Evolutionary conservation across 2,888 invertebrate genomes (phyloP), one percentile per base, ranked within the genome.

Genomic region (Chromoteleia sp.): DNA sequence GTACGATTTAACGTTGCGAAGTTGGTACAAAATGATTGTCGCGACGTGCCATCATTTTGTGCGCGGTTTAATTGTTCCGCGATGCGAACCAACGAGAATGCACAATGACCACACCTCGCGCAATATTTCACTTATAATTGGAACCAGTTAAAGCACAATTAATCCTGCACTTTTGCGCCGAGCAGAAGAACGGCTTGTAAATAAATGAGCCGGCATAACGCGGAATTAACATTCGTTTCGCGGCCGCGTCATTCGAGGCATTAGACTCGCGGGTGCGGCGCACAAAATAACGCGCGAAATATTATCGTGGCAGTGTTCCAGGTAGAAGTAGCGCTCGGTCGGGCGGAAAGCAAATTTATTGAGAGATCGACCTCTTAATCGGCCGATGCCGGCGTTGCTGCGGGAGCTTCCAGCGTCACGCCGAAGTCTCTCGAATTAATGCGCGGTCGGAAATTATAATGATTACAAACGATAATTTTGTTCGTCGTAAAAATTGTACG

Each of bases 261-360:
- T 67, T 73, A 50, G 67, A 68, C 56, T 74, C 70, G 68, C 82
- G 79, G 82, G 82, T 73, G 79, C 79, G 82, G 76, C 71, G 1
- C 73, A 58, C 79, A 45, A 76, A 79, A 79, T 79, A 79, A 76
- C 12, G 73, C 61, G 79, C 78, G 75, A 68, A 78, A 82, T 75
- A 74, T 77, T 63, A 74, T 78, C 77, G 36, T 61, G 58, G 67
- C 78, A 56, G 30, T 41, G 65, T 67, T 61, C 54, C 21, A 50
- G 59, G 71, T 52, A 68, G 71, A 74, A 56, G 73, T 48, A 43
- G 78, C 67, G 58, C 48, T 73, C 76, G 80, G 61, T 82, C 84
- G 74, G 65, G 82, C 79, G 79, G 77, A 82, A 81, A 75, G 81
- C 63, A 74, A 84, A 83, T 84, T 83, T 81, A 83, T 83, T 81